phyloP scores from a whole-genome alignment of 2,797 vertebrate genomes.

The Momotus momota region DNA sequence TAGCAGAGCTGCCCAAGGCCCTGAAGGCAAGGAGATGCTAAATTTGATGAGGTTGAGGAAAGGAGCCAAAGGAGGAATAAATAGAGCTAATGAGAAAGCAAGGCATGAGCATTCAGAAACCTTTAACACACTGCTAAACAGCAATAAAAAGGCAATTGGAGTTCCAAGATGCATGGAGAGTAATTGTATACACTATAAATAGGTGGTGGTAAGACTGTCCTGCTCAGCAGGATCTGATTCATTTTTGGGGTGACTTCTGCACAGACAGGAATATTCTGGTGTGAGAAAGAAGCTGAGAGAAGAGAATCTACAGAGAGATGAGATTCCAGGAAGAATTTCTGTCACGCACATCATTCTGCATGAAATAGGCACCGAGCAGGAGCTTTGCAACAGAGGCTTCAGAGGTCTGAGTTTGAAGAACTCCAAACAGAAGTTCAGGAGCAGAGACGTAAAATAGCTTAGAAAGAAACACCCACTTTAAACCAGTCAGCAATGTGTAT shows the following conservation, averaged over 20 bases:
- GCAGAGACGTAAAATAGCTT: not conserved
- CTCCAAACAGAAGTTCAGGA: not conserved
- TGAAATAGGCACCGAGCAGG: not conserved
- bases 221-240: constrained; percentile 33
- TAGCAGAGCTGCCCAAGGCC: not conserved
- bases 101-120: constrained; percentile 54
- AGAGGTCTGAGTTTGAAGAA: not conserved
- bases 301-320: not conserved
- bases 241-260: constrained; percentile 53
- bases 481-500: not conserved
- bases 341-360: not conserved
- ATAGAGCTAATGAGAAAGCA: constrained; percentile 69
- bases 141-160: constrained; percentile 72
- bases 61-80: constrained; percentile 63
- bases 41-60: constrained; percentile 54
- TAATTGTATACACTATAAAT: constrained; percentile 65
- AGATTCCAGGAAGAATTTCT: constrained; percentile 19
- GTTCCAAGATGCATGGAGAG: constrained; percentile 30
- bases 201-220: constrained; percentile 47
- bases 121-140: constrained; percentile 69
- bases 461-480: not conserved
- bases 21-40: constrained; percentile 17
- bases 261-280: constrained; percentile 1
- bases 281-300: not conserved
- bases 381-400: not conserved